These are phyloP conservation scores for Drosophila rhopaloa DNA, from an alignment of 1,140 invertebrate genomes.

Conservation along the genomic window DNA sequence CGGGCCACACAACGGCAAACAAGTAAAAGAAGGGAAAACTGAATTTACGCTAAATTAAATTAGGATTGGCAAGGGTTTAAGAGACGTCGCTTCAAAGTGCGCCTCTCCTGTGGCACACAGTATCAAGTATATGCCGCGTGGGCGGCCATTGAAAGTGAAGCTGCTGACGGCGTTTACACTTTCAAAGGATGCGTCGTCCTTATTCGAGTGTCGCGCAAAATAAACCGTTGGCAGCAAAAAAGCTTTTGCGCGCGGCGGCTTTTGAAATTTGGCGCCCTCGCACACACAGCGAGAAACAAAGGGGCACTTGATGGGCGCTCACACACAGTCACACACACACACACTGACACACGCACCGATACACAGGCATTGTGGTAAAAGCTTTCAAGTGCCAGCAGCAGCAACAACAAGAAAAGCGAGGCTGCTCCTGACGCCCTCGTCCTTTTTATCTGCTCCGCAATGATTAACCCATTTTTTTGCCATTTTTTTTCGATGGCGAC, in stretches of 20 bases:
- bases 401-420: conserved; percentile 54
- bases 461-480: conserved; percentile 42
- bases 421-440: conserved; percentile 48
- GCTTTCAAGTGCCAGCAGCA: conserved; percentile 78
- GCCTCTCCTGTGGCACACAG: conserved; percentile 15
- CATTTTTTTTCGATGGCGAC: not conserved
- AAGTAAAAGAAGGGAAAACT: conserved; percentile 4
- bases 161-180: conserved; percentile 65
- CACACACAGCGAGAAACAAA: conserved; percentile 63
- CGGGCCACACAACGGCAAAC: conserved; percentile 3
- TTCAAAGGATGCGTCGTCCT: conserved; percentile 49
- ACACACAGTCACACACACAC: conserved; percentile 22
- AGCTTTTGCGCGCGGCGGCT: conserved; percentile 63
- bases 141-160: conserved; percentile 51
- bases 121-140: conserved; percentile 41
- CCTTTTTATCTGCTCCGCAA: conserved; percentile 52
- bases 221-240: conserved; percentile 67
- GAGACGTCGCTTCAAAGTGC: conserved; percentile 7
- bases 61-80: conserved; percentile 41
- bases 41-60: conserved; percentile 52
- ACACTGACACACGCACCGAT: conserved; percentile 31
- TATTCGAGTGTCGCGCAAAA: conserved; percentile 66
- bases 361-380: conserved; percentile 74
- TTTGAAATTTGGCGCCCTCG: conserved; percentile 80
- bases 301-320: conserved; percentile 68